Base-by-base conservation (phyloP, 37 sponge, comb jelly and placozoan genomes). In the Hormiphora californensis region DNA sequence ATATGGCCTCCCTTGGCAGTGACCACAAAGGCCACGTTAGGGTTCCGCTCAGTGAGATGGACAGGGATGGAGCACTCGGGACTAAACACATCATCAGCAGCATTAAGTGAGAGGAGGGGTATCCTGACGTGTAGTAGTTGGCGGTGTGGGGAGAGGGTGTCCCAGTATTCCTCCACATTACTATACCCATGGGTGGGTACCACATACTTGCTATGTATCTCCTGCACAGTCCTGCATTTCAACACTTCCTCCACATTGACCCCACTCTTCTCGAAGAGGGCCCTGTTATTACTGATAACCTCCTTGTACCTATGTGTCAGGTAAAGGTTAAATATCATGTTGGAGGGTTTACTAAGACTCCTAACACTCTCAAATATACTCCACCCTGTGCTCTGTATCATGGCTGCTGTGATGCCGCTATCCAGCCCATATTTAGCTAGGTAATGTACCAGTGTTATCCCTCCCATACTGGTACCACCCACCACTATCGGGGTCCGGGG, bases 301-400 rank as follows among this genome's bases (percentile, higher is more conserved):
- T 65, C 67, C 37, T 65, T 65, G 67, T 65, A 65, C 17, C 67
- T 3, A 31, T 65, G 67, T 33, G 67, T 65, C 67, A 65, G 67
- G 37, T 65, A 65, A 35, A 65, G 37, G 37, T 65, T 65, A 33
- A 65, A 65, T 11, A 65, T 65, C 67, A 65, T 65, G 67, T 65
- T 65, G 34, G 67, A 65, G 35, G 67, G 67, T 33, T 65, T 65
- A 33, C 67, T 65, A 15, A 65, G 28, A 65, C 67, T 65, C 37
- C 35, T 65, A 11, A 65, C 37, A 65, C 67, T 65, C 37, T 65
- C 67, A 65, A 65, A 65, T 27, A 65, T 65, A 28, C 67, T 36
- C 67, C 67, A 65, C 3, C 67, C 67, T 19, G 67, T 65, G 37
- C 67, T 65, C 67, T 65, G 67, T 65, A 65, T 28, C 67, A 65